Evolutionary conservation across 2,797 vertebrate species (phyloP).

Genomic region (Diplodus sargus): DNA sequence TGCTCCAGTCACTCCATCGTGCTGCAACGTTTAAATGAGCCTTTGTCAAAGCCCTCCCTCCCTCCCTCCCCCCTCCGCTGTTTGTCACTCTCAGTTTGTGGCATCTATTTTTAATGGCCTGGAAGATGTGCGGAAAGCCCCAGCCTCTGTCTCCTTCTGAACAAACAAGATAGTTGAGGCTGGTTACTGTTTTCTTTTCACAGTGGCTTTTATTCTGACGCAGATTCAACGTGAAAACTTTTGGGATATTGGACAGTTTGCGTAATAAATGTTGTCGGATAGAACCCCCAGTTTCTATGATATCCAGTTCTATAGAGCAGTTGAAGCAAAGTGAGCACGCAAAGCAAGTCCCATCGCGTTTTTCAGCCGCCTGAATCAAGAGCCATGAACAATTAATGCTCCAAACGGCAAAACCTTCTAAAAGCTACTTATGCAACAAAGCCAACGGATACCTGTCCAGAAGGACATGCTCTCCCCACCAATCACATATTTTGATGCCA

Average conservation of each 20-base stretch:
- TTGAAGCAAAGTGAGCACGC: neutral
- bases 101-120: constrained; percentile 71
- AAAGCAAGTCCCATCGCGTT: neutral
- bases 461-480: neutral
- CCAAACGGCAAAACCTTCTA: constrained; percentile 6
- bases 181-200: constrained; percentile 12
- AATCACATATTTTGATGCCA: constrained; percentile 3
- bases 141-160: constrained; percentile 40
- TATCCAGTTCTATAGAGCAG: constrained; percentile 1
- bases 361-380: neutral
- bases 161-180: constrained; percentile 34
- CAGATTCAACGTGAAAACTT: constrained; percentile 25
- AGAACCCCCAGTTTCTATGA: constrained; percentile 3
- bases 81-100: constrained; percentile 74
- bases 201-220: constrained; percentile 42
- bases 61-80: constrained; percentile 12
- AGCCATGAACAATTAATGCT: constrained; percentile 18
- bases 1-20: constrained; percentile 48
- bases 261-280: constrained; percentile 11
- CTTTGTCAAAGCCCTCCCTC: constrained; percentile 58
- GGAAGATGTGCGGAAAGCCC: constrained; percentile 45
- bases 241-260: constrained; percentile 22
- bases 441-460: neutral
- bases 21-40: constrained; percentile 66
- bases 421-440: constrained; percentile 13